Base-by-base conservation (phyloP, 2,113 vertebrate species). In the Triplophysa tibetana region DNA sequence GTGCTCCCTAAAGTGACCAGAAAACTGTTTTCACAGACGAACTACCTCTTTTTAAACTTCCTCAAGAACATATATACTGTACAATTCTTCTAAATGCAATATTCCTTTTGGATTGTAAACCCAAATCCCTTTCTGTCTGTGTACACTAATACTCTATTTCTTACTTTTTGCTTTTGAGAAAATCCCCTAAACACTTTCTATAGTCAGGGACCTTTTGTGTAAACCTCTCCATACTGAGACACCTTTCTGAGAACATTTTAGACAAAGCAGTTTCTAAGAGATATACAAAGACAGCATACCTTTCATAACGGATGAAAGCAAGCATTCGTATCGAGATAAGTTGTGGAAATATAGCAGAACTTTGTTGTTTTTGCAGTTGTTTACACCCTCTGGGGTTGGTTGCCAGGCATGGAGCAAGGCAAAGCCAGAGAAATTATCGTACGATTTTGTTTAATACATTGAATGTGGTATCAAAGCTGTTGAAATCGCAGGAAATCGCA, bases 271-370 rank as follows among this genome's bases (percentile, higher is more conserved):
- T 16, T 45, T 58, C 54, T 56, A 56, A 70, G 33, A 58, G 9
- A 41, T 3, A 21, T 38, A 54, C 6, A 10, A 13, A 56, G 14
- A 56, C 17, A n/a, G 21, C 33, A 73, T 43, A 23, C 54, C 13
- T 60, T 60, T 41, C n/a, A 73, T 60, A 60, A 14, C 2, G 1
- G n/a, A 58, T 26, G 13, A 38, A 10, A 72, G 29, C 33, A 60
- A n/a, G n/a, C n/a, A n/a, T 73, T 73, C 54, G 23, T 60, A 73
- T 72, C 50, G n/a, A n/a, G 14, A 26, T 26, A 74, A 75, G 2
- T 38, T 23, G 26, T 75, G 73, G 58, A 75, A 63, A 75, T 41
- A 75, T 24, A 62, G 38, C 41, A 61, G 33, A 61, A 73, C 54
- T 73, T 60, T 29, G 19, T 61, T 74, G 70, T 43, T 74, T 72